These are phyloP conservation scores for Lepidotrigona ventralis DNA, from an alignment of 1,140 invertebrate species.

Conservation along the genomic window DNA sequence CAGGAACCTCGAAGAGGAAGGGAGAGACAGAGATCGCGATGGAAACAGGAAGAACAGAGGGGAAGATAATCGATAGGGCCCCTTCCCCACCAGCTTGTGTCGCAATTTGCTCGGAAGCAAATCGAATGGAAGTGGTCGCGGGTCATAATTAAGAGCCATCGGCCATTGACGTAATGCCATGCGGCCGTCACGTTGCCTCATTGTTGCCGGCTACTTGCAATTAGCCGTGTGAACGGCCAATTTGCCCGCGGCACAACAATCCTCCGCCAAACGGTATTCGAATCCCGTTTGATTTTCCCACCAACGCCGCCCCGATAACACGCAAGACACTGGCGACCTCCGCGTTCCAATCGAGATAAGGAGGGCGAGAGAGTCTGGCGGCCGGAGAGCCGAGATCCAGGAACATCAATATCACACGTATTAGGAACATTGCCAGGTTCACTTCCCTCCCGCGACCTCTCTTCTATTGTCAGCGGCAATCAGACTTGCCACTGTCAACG, in stretches of 20 bases:
- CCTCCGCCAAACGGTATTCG: background rate
- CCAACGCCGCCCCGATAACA: background rate
- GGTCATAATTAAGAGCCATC: conserved; percentile 40
- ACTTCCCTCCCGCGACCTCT: background rate
- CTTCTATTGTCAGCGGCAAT: background rate
- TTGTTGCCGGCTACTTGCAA: conserved; percentile 45
- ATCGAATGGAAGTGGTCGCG: conserved; percentile 43
- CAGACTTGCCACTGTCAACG: background rate
- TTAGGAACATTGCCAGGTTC: background rate
- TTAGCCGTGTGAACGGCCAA: conserved; percentile 46
- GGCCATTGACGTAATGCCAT: conserved; percentile 40
- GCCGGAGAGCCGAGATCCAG: background rate
- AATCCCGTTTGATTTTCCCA: background rate
- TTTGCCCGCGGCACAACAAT: conserved; percentile 44
- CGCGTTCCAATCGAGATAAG: conserved; percentile 1
- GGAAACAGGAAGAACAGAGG: background rate
- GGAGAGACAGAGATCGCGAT: background rate
- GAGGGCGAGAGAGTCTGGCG: background rate
- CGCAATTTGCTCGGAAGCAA: conserved; percentile 31
- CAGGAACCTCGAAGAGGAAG: background rate
- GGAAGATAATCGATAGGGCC: conserved; percentile 3
- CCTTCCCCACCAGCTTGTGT: background rate
- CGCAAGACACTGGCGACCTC: background rate
- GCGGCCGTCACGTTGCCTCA: conserved; percentile 38
- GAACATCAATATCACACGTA: background rate